Base-by-base conservation (phyloP, 2,113 vertebrate species). In the Pluvianellus socialis region DNA sequence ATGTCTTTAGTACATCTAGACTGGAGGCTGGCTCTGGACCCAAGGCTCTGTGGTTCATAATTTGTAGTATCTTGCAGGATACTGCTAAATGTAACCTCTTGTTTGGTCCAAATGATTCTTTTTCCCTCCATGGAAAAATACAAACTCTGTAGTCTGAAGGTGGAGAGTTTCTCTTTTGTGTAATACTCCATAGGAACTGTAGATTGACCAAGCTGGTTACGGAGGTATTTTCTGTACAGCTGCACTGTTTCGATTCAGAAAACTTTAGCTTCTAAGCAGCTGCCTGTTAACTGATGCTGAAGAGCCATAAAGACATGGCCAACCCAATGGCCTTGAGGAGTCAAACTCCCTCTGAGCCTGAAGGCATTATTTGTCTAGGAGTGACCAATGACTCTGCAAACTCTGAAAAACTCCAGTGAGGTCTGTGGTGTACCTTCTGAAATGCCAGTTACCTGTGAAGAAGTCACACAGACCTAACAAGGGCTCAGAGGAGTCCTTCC, bases 381-480 rank as follows among this genome's bases (percentile, higher is more conserved):
- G 68, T 42, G 17, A 76, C 22, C 58, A 76, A 28, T 33, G 55
- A 52, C 33, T 65, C 44, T 27, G 13, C 50, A 58, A 90, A 66
- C 13, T 84, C 62, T 63, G 65, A 66, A 83, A 70, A 94, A 53
- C 0, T 1, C 40, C 0, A 0, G 1, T 27, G 42, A 82, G 27
- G 47, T 85, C 42, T 16, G 2, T 71, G 24, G 15, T 45, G 38
- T n/a, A 32, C 44, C 79, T 79, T 50, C 32, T 27, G 44, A 79
- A 88, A 24, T 19, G 11, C 7, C 44, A 55, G 49, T 65, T 88
- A 26, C 26, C 28, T 68, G n/a, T 35, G 30, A 38, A 50, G 50
- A 86, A 77, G 56, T 81, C 55, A 74, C 45, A 26, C 16, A 42
- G 65, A 71, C 9, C 22, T 81, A 30, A 35, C 6, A 8, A 74